A percentile compares a stretch with the other conserved stretches of the same genome.
phyloP scores from a whole-genome alignment of 1,140 invertebrate species.

The Caenorhabditis inopinata region DNA sequence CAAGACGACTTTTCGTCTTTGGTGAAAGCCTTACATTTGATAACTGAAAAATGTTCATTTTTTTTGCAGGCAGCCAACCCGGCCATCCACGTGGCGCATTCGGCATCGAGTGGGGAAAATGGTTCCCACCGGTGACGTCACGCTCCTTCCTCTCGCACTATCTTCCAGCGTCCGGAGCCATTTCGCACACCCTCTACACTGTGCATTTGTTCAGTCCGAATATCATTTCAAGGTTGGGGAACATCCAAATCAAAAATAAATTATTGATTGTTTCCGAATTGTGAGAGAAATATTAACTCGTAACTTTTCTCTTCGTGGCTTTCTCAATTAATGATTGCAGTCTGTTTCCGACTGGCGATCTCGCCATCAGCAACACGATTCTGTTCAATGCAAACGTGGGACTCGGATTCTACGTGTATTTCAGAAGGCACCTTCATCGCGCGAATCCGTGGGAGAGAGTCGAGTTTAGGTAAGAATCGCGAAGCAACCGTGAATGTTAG shows the following conservation, averaged over 20 bases:
- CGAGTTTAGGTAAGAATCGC: slow-evolving; percentile 38
- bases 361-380: slow-evolving; percentile 51
- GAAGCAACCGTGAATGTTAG: too few species aligned
- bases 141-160: slow-evolving; percentile 48
- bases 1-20: too few species aligned
- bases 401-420: slow-evolving; percentile 52
- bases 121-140: slow-evolving; percentile 37
- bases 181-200: slow-evolving; percentile 47
- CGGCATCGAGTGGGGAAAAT: slow-evolving; percentile 18
- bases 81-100: neutral
- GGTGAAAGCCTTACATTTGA: too few species aligned
- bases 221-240: slow-evolving; percentile 42
- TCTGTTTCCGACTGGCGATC: slow-evolving; percentile 50
- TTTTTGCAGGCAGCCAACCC: neutral
- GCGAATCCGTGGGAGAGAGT: slow-evolving; percentile 39
- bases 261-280: too few species aligned
- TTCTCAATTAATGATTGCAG: slow-evolving; percentile 44
- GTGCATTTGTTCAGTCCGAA: slow-evolving; percentile 48
- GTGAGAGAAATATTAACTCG: too few species aligned
- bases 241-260: neutral
- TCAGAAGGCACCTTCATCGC: slow-evolving; percentile 43
- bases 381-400: slow-evolving; percentile 54
- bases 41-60: neutral
- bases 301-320: too few species aligned
- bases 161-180: slow-evolving; percentile 45